These are phyloP conservation scores for Dysidea cf. avara DNA, from an alignment of 37 sponge, comb jelly and placozoan species.

Conservation along the genomic window DNA sequence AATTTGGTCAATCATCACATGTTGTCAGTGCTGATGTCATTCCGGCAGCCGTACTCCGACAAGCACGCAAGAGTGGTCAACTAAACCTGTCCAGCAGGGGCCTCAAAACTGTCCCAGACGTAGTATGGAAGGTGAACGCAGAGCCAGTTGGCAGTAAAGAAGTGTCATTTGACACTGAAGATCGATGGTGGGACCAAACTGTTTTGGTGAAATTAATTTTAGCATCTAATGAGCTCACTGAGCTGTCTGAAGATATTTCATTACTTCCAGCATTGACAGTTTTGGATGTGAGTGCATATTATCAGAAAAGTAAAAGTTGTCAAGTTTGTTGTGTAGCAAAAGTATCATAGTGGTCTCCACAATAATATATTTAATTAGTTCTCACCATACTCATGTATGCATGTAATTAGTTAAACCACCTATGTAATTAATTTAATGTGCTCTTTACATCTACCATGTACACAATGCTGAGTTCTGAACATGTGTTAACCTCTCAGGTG, in stretches of 20 bases:
- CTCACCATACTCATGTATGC: no score
- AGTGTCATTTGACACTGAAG: conserved; percentile 10
- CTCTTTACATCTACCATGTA: no score
- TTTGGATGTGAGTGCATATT: conserved; percentile 69
- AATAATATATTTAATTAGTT: no score
- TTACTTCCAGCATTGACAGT: conserved; percentile 43
- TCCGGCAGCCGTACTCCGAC: conserved; percentile 47
- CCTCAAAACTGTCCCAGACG: conserved; percentile 39
- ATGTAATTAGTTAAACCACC: no score
- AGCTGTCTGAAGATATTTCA: conserved; percentile 71
- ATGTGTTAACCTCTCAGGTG: no score
- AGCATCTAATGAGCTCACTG: conserved; percentile 59
- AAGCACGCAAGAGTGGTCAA: conserved; percentile 77
- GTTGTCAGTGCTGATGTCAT: no score
- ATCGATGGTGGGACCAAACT: conserved; percentile 85
- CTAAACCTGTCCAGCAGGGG: conserved; percentile 73
- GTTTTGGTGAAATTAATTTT: conserved; percentile 74
- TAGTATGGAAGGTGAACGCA: conserved; percentile 69
- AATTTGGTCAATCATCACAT: no score
- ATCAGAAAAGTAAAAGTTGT: no score
- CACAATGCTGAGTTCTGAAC: no score
- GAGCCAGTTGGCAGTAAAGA: conserved; percentile 5
- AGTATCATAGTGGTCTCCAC: no score
- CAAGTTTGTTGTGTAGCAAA: no score
- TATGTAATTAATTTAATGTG: no score